Percentiles rank a stretch among this genome's conserved stretches.
phyloP scores from a whole-genome alignment of 2,888 invertebrate genomes.

The Cerceris ruficornis region DNA sequence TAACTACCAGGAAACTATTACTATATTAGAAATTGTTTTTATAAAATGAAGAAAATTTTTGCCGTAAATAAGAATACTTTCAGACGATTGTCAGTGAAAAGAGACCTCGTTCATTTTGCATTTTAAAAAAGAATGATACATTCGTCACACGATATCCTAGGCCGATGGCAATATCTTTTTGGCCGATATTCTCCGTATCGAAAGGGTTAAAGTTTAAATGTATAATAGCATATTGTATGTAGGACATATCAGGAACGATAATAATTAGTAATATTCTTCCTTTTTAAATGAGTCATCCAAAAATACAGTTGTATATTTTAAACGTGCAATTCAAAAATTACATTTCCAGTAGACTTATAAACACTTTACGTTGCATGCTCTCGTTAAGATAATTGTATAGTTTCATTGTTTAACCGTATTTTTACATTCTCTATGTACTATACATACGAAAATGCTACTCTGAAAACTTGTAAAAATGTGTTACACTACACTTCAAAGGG shows the following conservation, averaged over 20 bases:
- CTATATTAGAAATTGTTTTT: too few relatives aligned
- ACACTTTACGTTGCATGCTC: neutral
- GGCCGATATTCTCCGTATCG: too few relatives aligned
- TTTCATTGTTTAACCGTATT: too few relatives aligned
- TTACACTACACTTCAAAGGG: constrained; percentile 1
- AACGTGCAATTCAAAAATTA: constrained; percentile 8
- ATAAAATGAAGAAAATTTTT: too few relatives aligned
- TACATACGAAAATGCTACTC: neutral
- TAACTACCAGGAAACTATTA: too few relatives aligned
- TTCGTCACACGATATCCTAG: too few relatives aligned
- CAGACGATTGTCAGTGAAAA: too few relatives aligned
- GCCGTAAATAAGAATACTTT: too few relatives aligned
- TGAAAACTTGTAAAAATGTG: constrained; percentile 1
- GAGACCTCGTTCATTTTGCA: too few relatives aligned
- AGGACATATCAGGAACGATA: constrained; percentile 1
- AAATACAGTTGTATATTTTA: constrained; percentile 24
- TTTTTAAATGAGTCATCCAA: constrained; percentile 33
- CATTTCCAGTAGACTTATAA: neutral
- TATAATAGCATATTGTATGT: neutral
- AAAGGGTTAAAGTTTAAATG: neutral
- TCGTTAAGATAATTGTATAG: too few relatives aligned
- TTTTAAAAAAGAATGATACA: too few relatives aligned
- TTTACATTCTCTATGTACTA: neutral
- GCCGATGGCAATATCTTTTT: too few relatives aligned
- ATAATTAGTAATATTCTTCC: neutral